Evolutionary conservation across 2,113 vertebrate species (phyloP), one percentile per base, ranked within the genome.

Genomic region (Actinemys pallida): DNA sequence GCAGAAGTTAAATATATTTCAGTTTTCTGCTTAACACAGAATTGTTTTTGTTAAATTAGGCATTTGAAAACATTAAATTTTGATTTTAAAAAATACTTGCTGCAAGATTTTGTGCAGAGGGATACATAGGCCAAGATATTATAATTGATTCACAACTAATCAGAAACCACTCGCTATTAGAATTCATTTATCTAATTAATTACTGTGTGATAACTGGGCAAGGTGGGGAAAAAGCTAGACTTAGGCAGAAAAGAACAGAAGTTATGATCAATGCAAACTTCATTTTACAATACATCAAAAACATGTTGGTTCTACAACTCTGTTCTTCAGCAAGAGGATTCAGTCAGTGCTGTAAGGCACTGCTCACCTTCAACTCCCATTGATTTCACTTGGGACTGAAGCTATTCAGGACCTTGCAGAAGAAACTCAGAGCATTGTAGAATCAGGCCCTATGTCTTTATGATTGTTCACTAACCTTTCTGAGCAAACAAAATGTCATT

Each of bases 1-100:
- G 87, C 39, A 98, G 86, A 98, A 96, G 94, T 91, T 81, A 96
- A 95, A 96, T 65, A 24, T 52, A 50, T 56, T 81, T 93, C 42
- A 96, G 50, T 93, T 83, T 95, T 94, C 27, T 69, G 53, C 82
- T 93, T 96, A 97, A 95, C 42, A 79, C 1, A 93, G 35, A 93
- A 90, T 47, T 57, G 42, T 47, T 24, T 35, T 59, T 79, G 45
- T 29, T 16, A 84, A 53, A 2, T 83, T 14, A 81, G 25, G 7
- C 72, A 90, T 90, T 89, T 45, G 84, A 22, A 82, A 91, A 87
- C 27, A 83, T 81, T 92, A 87, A 57, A 69, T 27, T 75, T 1
- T 81, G n/a, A 14, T 45, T 62, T 47, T 75, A 83, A 81, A 31
- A 86, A 84, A 75, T 5, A 35, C 1, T 50, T 90, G 72, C 52